Percentiles rank a stretch among this genome's conserved stretches.
Conservation (phyloP, 2,888 invertebrate species). For the Phengaris alcon region DNA sequence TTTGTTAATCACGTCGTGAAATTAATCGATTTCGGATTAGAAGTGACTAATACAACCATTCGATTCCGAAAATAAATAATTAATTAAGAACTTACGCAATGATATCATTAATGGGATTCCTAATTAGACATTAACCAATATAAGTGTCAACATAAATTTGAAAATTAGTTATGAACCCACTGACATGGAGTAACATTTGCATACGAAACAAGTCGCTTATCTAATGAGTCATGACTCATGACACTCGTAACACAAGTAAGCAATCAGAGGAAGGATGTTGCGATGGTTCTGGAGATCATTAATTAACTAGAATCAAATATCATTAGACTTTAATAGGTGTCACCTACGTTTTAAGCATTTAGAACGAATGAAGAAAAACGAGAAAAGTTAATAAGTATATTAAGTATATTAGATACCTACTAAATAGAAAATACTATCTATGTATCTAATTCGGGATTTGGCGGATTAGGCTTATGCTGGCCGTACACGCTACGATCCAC, state of each 20-base stretch:
- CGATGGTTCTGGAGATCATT: conserved; percentile 7
- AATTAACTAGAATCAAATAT: conserved; percentile 2
- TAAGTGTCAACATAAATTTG: conserved; percentile 16
- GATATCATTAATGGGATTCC: neutral
- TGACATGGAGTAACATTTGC: neutral
- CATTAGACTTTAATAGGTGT: neutral
- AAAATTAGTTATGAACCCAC: neutral
- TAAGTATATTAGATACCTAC: too few relatives aligned
- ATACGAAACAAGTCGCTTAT: neutral
- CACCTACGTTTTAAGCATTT: too few relatives aligned
- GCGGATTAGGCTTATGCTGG: too few relatives aligned
- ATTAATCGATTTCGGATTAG: conserved; percentile 5
- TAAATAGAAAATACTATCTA: too few relatives aligned
- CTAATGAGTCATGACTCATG: conserved; percentile 1
- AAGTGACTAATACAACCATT: conserved; percentile 11
- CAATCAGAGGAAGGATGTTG: conserved; percentile 11
- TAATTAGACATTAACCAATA: conserved; percentile 4
- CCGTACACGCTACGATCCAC: too few relatives aligned
- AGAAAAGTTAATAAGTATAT: too few relatives aligned
- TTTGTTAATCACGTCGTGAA: neutral
- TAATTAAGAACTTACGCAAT: conserved; percentile 11
- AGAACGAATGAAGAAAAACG: too few relatives aligned
- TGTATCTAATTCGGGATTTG: too few relatives aligned
- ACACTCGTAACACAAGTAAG: neutral
- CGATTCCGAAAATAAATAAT: neutral